phyloP scores from a whole-genome alignment of 2,797 vertebrate species.

The Bryconaethiops microstoma region DNA sequence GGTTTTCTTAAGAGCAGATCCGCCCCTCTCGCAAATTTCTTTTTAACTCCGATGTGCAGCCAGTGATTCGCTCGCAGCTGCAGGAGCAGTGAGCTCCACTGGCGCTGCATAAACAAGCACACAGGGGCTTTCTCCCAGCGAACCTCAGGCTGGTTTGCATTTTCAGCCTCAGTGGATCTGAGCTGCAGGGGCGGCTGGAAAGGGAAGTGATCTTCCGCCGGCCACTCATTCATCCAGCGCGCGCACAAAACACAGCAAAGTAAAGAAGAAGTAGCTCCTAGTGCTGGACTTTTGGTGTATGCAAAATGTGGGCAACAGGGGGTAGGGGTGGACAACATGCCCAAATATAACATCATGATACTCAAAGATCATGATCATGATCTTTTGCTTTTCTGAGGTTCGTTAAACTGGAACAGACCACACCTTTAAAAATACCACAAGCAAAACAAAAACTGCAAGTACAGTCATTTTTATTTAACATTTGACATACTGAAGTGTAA shows the following conservation, averaged over 20 bases:
- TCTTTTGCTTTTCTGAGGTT: too few species aligned
- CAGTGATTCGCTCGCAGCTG: conserved; percentile 48
- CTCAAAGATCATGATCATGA: not conserved
- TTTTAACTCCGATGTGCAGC: conserved; percentile 36
- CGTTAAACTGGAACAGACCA: too few species aligned
- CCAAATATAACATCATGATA: not conserved
- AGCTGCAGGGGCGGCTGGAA: not conserved
- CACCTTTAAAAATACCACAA: too few species aligned
- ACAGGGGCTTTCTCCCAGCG: conserved; percentile 62
- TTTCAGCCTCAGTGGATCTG: conserved; percentile 50
- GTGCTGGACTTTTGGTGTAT: conserved; percentile 5
- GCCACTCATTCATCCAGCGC: not conserved
- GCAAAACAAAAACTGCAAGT: too few species aligned
- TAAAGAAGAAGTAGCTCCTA: conserved; percentile 25
- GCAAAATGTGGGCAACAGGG: not conserved
- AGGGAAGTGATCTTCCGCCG: conserved; percentile 15
- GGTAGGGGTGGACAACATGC: too few species aligned
- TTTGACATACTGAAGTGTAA: too few species aligned
- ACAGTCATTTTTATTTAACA: too few species aligned
- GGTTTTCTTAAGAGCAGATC: conserved; percentile 34
- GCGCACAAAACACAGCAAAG: too few species aligned
- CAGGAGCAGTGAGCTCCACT: conserved; percentile 47
- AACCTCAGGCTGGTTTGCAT: conserved; percentile 49
- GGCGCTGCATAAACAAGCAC: conserved; percentile 53
- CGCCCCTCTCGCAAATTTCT: conserved; percentile 35